Evolutionary conservation across 2,888 invertebrate genomes (phyloP).

Genomic region (Heliconius ismenius): DNA sequence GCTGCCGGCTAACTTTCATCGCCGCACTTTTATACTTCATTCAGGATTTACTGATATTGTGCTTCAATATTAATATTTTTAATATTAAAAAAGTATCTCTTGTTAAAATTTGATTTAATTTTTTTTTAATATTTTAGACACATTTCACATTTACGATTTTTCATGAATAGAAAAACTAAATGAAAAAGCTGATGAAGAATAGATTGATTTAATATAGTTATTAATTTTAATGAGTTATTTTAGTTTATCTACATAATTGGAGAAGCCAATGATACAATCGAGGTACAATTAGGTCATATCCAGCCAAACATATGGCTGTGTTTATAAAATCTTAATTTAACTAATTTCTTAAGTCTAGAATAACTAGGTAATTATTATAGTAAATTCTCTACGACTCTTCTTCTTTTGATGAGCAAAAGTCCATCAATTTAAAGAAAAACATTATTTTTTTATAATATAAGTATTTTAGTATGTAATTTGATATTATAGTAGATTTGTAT

Average conservation of each 20-base stretch:
- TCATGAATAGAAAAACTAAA: neutral
- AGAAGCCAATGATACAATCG: neutral
- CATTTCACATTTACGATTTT: neutral
- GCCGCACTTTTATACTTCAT: conserved; percentile 16
- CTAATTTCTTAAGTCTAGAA: no score
- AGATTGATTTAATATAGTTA: neutral
- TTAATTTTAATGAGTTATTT: neutral
- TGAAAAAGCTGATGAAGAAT: neutral
- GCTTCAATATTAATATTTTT: conserved; percentile 5
- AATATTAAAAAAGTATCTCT: neutral
- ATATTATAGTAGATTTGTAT: neutral
- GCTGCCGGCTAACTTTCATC: conserved; percentile 25
- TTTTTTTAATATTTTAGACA: neutral
- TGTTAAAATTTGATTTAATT: neutral
- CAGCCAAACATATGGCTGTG: no score
- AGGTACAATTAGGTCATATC: neutral
- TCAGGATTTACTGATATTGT: conserved; percentile 14
- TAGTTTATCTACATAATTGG: neutral
- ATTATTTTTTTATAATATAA: neutral
- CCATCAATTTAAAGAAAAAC: neutral
- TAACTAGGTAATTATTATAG: no score
- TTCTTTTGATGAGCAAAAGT: neutral
- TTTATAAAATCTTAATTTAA: no score
- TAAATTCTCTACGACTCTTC: no score
- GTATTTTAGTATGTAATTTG: conserved; percentile 3